Conservation (phyloP, 2,113 vertebrate species). For the Stomatorhinus ivindoensis region DNA sequence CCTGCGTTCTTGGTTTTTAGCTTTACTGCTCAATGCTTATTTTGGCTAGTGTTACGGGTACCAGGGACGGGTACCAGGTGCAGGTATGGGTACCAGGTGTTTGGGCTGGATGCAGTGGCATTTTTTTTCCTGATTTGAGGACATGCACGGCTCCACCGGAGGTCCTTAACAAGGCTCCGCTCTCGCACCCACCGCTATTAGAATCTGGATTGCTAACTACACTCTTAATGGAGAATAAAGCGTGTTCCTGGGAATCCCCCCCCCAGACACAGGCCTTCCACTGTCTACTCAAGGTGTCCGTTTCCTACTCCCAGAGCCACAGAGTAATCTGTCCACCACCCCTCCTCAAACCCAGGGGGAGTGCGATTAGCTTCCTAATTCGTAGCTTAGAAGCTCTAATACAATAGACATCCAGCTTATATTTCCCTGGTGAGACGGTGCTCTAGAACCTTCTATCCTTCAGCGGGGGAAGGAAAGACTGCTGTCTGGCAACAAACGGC, state of each 20-base stretch:
- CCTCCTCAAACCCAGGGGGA: constrained; percentile 29
- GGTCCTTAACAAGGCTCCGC: not conserved
- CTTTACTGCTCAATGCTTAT: not conserved
- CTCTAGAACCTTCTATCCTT: constrained; percentile 45
- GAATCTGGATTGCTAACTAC: constrained; percentile 38
- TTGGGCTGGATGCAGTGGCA: not conserved
- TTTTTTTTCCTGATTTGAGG: not conserved
- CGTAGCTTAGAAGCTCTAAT: constrained; percentile 47
- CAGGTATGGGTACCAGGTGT: no score
- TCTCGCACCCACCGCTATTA: not conserved
- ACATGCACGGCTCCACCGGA: constrained; percentile 8
- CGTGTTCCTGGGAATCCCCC: constrained; percentile 46
- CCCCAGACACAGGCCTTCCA: constrained; percentile 40
- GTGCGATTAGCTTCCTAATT: constrained; percentile 53
- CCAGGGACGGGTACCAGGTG: no score
- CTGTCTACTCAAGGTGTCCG: constrained; percentile 24
- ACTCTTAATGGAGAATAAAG: constrained; percentile 58
- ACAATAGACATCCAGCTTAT: constrained; percentile 47
- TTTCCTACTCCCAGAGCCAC: constrained; percentile 19
- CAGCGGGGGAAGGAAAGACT: constrained; percentile 17
- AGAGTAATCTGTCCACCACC: not conserved
- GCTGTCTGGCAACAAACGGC: not conserved
- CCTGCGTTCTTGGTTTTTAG: not conserved
- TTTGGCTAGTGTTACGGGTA: not conserved
- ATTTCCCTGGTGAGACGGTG: constrained; percentile 53